Evolutionary conservation across 1,140 invertebrate species (phyloP), one percentile per base, ranked within the genome.

Genomic region (Colletes gigas): DNA sequence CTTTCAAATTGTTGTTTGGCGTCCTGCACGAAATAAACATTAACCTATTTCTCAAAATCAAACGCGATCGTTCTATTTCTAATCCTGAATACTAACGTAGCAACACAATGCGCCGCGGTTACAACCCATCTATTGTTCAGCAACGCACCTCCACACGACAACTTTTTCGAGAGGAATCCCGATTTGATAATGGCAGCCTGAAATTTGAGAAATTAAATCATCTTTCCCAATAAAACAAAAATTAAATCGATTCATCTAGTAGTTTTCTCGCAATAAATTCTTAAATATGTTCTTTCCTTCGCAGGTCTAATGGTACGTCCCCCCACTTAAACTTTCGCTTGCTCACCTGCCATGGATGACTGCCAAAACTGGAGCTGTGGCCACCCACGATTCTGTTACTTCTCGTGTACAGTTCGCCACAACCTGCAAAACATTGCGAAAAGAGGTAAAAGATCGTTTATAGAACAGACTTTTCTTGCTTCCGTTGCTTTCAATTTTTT

Each of bases 301-400:
- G 30, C 30, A 30, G 30, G 30, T 30, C 30, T 30, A 30, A 30
- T 30, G 30, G 30, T 30, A 30, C 30, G 30, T 30, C 30, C 30
- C 30, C 30, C 30, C 30, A 50, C 59, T 7, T 21, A 5, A 72
- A 41, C 14, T 21, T 68, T 52, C 66, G n/a, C 5, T 7, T 4
- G 17, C 87, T 91, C 89, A 95, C 95, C 94, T 98, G 97, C 98
- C 98, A 99, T n/a, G 98, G 98, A 94, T 98, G 97, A 57, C 97
- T 97, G 7, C 97, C 98, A 89, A 98, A 98, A 77, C 96, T 96
- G 0, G 97, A 96, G 60, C 97, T 96, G 86, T 98, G 97, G 1
- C 98, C 98, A n/a, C 98, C 98, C 1, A 99, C 98, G 81, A 99
- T 98, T 84, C 98, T 94, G 89, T 98, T 98, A 57, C 96, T 97